Evolutionary conservation across 2,888 invertebrate genomes (phyloP).

Genomic region (Physocephala rufipes): DNA sequence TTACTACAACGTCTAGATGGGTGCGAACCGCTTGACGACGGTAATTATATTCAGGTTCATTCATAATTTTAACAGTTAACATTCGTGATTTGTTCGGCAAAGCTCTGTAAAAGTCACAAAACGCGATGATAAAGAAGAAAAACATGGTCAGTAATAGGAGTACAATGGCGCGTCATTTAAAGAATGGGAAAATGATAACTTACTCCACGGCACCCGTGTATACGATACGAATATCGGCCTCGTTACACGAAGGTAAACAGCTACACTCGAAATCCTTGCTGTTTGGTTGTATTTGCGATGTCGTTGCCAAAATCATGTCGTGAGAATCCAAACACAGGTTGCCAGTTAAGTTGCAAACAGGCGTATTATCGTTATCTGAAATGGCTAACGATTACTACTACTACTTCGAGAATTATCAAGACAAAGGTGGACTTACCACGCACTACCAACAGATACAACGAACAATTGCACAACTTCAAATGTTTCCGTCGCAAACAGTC

Average conservation of each 20-base stretch:
- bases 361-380: slow-evolving; percentile 6
- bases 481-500: slow-evolving; percentile 74
- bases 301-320: slow-evolving; percentile 25
- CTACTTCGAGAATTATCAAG: not conserved
- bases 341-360: slow-evolving; percentile 22
- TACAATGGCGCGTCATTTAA: not conserved
- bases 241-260: slow-evolving; percentile 77
- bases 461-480: slow-evolving; percentile 71
- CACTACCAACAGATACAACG: slow-evolving; percentile 73
- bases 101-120: not conserved
- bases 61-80: slow-evolving; percentile 51
- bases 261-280: slow-evolving; percentile 69
- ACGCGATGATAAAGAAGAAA: not conserved
- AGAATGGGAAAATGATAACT: not conserved
- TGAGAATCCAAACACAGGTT: slow-evolving; percentile 26
- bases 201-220: slow-evolving; percentile 11
- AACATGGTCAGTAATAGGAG: too few relatives aligned
- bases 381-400: not conserved
- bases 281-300: slow-evolving; percentile 36
- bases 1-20: slow-evolving; percentile 66
- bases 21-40: slow-evolving; percentile 67
- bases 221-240: slow-evolving; percentile 53
- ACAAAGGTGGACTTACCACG: slow-evolving; percentile 64
- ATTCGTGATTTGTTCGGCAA: slow-evolving; percentile 19
- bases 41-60: slow-evolving; percentile 62